Base-by-base conservation (phyloP, 2,888 invertebrate species). In the Bellardia bayeri region DNA sequence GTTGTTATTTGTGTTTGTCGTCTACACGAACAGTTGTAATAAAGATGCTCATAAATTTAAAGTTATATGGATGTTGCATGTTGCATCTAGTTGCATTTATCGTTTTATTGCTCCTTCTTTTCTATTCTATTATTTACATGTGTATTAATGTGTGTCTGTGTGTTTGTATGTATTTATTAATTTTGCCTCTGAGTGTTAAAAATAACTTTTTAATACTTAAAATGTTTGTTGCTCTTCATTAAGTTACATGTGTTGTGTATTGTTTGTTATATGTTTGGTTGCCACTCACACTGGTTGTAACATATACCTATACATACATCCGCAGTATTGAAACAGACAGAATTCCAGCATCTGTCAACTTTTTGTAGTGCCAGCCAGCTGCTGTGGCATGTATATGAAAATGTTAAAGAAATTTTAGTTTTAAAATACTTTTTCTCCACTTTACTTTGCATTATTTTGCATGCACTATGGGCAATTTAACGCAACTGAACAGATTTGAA, bases 321-420 rank as follows among this genome's bases (percentile, higher is more conserved):
- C 58, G 74, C 30, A 14, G 13, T 37, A n/a, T n/a, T 69, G 64
- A 37, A 68, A 79, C 37, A 66, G 33, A 83, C 56, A 75, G 68
- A 82, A 87, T 87, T 87, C 87, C 87, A 82, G 87, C 87, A 87
- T 87, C 87, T 87, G 87, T 87, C 87, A 87, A 63, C 49, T 75
- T 85, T 68, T 78, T 81, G 40, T 76, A 30, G 79, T 69, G 75
- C 74, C 87, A 85, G 75, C 85, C 87, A 87, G 87, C 87, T 87
- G 87, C 68, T 84, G 64, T 75, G 64, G 7, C 80, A 71, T 72
- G 74, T 79, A 72, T 75, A 68, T 64, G n/a, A 68, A 79, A 82
- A 64, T 81, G 37, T 69, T 66, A 8, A 51, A 45, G 23, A 56
- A 75, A 51, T 51, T 37, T 49, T 42, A 14, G 56, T 40, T 69